Base-by-base conservation (phyloP, 2,113 vertebrate genomes). In the Odontesthes bonariensis region DNA sequence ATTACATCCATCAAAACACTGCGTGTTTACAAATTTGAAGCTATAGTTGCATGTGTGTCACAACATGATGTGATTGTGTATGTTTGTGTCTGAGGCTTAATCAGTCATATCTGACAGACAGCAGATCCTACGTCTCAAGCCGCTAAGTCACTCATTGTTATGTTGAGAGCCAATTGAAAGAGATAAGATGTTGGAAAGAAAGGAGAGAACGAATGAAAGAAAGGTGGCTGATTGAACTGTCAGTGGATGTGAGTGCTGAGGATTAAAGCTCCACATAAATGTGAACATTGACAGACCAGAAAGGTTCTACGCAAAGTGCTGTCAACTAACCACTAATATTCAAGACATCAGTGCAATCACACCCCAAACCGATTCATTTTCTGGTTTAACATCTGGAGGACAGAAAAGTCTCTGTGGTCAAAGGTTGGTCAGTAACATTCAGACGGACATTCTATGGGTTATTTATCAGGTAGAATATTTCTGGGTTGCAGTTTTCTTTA, bases 111-210 rank as follows among this genome's bases (percentile, higher is more conserved):
- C 83, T 86, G 85, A 88, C 83, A 82, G 70, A 76, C 82, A 20
- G 82, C 65, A 86, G 88, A 89, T 92, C 86, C 86, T 44, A 40
- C 75, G 89, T 91, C 81, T 84, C 81, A 91, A 85, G 88, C 83
- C 83, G 72, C 82, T 91, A 77, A 81, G 83, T 81, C 62, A 53
- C n/a, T 75, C 85, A 86, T 90, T 91, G 91, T 89, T 86, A 55
- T 74, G 77, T 75, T 54, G 68, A 85, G 72, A 87, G 77, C 64
- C 71, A 78, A 68, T 75, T 89, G 80, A 88, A 77, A 58, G 77
- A 83, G 86, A 86, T 89, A 86, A 87, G 86, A 84, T 54, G 61
- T 33, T 55, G 54, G 75, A 71, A 46, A 66, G 19, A 73, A 69
- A 69, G 79, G 57, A 70, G 49, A 60, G 73, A 77, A 66, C 23